A percentile compares a stretch with the other conserved stretches of the same genome.
Evolutionary conservation across 92 coral and sea anemone genomes (phyloP).

Genomic region (Parazoanthus swiftii): DNA sequence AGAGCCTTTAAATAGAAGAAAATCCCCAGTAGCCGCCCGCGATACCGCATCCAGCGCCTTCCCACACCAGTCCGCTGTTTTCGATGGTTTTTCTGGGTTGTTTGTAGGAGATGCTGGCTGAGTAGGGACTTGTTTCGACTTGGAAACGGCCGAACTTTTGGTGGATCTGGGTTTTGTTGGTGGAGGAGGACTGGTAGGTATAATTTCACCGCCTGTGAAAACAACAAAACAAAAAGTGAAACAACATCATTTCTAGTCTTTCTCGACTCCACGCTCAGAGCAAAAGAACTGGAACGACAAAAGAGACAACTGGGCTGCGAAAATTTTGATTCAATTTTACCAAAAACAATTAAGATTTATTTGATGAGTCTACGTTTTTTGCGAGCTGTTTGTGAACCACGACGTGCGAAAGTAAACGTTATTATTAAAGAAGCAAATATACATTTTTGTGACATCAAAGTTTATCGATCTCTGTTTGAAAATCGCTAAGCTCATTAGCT

Average conservation of each 20-base stretch:
- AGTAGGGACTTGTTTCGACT: neutral
- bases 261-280: no score
- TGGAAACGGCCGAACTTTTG: neutral
- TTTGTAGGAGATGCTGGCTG: neutral
- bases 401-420: no score
- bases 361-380: no score
- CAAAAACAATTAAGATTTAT: no score
- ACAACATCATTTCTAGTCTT: no score
- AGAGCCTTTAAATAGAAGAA: neutral
- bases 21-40: constrained; percentile 26
- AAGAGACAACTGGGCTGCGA: no score
- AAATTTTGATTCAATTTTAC: no score
- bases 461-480: neutral
- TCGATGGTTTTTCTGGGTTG: neutral
- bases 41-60: constrained; percentile 20
- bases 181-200: neutral
- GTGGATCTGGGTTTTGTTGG: neutral
- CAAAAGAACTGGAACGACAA: no score
- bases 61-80: neutral
- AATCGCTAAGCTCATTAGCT: neutral
- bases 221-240: neutral
- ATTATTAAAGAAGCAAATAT: neutral
- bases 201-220: neutral
- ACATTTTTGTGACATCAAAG: neutral
- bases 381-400: no score